Conservation (phyloP, 1,140 invertebrate species). For the Aphis gossypii region DNA sequence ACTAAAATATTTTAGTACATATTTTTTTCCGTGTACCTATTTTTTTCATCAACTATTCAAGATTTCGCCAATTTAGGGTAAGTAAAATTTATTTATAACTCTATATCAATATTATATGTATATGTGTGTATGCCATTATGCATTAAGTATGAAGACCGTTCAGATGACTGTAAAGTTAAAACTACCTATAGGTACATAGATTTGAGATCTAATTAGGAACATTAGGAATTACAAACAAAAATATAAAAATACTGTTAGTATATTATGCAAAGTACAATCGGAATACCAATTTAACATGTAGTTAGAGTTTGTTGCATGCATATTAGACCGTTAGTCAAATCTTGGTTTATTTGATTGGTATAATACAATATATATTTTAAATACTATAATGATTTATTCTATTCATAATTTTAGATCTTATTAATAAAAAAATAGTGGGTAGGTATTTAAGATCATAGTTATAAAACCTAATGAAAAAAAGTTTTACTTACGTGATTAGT, state of each 20-base stretch:
- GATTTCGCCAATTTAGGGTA: neutral
- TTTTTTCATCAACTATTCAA: neutral
- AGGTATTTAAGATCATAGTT: too few relatives aligned
- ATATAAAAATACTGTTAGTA: neutral
- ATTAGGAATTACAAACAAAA: neutral
- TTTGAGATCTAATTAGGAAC: neutral
- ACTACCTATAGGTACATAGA: neutral
- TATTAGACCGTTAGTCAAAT: neutral
- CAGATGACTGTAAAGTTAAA: neutral
- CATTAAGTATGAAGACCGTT: neutral
- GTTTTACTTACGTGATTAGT: neutral
- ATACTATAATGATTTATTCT: neutral
- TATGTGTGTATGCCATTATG: neutral
- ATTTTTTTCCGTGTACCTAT: too few relatives aligned
- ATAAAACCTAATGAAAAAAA: neutral
- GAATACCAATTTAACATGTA: neutral
- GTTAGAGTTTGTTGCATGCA: neutral
- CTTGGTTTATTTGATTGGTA: neutral
- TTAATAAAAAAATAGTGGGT: too few relatives aligned
- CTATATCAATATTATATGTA: neutral
- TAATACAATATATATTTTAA: neutral
- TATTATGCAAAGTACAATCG: neutral
- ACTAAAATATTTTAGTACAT: too few relatives aligned
- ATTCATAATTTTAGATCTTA: too few relatives aligned
- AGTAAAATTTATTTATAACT: neutral